These are phyloP conservation scores for Drosophila sordidapex DNA, from an alignment of 2,888 invertebrate species.

Conservation along the genomic window DNA sequence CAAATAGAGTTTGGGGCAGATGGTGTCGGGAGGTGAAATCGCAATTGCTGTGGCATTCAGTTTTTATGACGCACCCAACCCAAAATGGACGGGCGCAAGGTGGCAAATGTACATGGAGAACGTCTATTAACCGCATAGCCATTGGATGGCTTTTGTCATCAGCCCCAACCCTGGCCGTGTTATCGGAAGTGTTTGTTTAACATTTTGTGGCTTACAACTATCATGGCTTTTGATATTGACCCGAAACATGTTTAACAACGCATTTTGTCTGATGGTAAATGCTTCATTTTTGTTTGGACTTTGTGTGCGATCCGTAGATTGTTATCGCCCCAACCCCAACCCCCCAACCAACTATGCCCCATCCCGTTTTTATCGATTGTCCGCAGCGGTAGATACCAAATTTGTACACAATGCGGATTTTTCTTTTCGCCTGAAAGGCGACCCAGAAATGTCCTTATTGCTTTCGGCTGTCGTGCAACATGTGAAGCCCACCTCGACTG, in stretches of 20 bases:
- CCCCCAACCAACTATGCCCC: not conserved
- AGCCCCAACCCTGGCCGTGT: conserved; percentile 3
- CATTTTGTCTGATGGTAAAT: conserved; percentile 67
- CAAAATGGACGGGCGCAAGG: conserved; percentile 39
- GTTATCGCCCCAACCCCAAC: conserved; percentile 8
- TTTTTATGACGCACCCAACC: conserved; percentile 58
- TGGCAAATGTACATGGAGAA: conserved; percentile 37
- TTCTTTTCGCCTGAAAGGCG: conserved; percentile 11
- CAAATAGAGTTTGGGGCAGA: not conserved
- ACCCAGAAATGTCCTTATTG: not conserved
- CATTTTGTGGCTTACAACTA: conserved; percentile 81
- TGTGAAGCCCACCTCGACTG: conserved; percentile 12
- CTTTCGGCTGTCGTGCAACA: conserved; percentile 27
- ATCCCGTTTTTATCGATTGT: conserved; percentile 32
- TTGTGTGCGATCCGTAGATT: conserved; percentile 27
- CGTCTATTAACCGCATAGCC: conserved; percentile 47
- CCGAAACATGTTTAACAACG: conserved; percentile 76
- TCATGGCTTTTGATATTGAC: conserved; percentile 82
- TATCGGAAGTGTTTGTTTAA: conserved; percentile 64
- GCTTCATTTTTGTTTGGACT: conserved; percentile 50
- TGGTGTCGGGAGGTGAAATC: conserved; percentile 44
- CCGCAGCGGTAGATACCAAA: conserved; percentile 51
- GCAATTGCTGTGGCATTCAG: conserved; percentile 68
- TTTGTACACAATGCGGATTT: conserved; percentile 63
- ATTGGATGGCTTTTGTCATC: conserved; percentile 59